A percentile compares a stretch with the other conserved stretches of the same genome.
These are phyloP conservation scores for Microctenopoma stevenorrisi DNA, from an alignment of 2,797 vertebrate species.

Conservation along the genomic window DNA sequence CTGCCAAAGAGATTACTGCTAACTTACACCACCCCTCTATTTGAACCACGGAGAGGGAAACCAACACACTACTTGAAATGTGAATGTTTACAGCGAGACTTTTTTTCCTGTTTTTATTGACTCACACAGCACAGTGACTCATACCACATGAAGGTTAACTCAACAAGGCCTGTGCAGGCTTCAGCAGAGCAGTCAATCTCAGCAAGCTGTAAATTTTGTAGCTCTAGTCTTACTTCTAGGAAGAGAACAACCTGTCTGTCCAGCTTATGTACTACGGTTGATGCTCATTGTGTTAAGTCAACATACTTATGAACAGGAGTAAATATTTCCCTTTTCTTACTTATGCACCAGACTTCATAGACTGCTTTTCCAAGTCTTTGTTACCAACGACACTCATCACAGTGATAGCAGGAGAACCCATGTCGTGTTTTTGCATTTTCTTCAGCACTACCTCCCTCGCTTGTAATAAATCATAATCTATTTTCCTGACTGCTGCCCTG, in stretches of 20 bases:
- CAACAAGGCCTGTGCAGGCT: constrained; percentile 48
- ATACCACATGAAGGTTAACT: constrained; percentile 39
- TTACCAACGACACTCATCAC: constrained; percentile 11
- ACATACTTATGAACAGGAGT: constrained; percentile 27
- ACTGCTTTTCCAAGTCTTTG: constrained; percentile 41
- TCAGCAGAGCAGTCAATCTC: constrained; percentile 41
- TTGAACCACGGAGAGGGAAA: constrained; percentile 19
- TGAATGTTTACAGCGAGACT: constrained; percentile 34
- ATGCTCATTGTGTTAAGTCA: constrained; percentile 5
- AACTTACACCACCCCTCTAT: constrained; percentile 8
- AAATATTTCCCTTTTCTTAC: constrained; percentile 17
- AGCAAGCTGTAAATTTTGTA: constrained; percentile 41
- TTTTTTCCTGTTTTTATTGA: constrained; percentile 52
- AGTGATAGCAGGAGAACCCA: constrained; percentile 28
- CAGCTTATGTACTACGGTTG: not conserved
- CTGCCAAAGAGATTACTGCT: constrained; percentile 18
- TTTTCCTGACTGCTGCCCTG: constrained; percentile 59
- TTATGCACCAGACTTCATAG: constrained; percentile 12
- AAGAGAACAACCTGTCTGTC: constrained; percentile 39
- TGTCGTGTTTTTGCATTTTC: constrained; percentile 35
- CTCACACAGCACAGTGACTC: constrained; percentile 65
- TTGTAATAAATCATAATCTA: constrained; percentile 72
- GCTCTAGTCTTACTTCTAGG: constrained; percentile 26
- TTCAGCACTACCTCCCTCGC: constrained; percentile 23
- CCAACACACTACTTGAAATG: constrained; percentile 15